Percentiles rank a stretch among this genome's conserved stretches.
phyloP scores from a whole-genome alignment of 2,113 vertebrate genomes.

The Aptenodytes forsteri region DNA sequence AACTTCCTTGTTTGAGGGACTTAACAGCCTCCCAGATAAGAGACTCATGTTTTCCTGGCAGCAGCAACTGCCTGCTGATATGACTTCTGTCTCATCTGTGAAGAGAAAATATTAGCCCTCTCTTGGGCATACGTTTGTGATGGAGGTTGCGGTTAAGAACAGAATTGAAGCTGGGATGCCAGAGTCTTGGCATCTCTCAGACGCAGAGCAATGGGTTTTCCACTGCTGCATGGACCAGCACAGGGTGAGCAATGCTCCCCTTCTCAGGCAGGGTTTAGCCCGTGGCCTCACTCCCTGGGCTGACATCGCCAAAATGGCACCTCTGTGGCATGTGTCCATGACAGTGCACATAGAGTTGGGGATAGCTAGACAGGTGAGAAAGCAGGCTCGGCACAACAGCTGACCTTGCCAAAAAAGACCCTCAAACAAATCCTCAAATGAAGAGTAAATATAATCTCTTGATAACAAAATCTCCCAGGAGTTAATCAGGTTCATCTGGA shows the following conservation, averaged over 20 bases:
- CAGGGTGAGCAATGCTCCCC: background rate
- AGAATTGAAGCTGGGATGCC: background rate
- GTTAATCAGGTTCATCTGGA: background rate
- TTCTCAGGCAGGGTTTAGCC: background rate
- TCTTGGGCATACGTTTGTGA: background rate
- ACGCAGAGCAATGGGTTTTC: background rate
- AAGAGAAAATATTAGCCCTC: background rate
- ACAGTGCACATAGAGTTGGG: background rate
- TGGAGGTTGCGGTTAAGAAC: background rate
- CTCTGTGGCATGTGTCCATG: rapidly evolving
- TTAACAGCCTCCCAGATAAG: background rate
- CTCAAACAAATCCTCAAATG: background rate
- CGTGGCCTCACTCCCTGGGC: rapidly evolving
- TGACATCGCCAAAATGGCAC: background rate
- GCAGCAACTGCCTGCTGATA: background rate
- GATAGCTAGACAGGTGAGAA: background rate
- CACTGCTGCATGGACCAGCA: background rate
- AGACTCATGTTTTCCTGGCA: background rate
- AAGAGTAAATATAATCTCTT: background rate
- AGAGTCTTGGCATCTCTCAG: background rate
- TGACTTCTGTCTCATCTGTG: background rate
- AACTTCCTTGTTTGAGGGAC: background rate
- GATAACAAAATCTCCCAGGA: background rate
- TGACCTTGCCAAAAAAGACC: background rate
- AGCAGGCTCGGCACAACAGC: background rate